phyloP scores from a whole-genome alignment of 2,888 invertebrate genomes.

The Dryocosmus kuriphilus region DNA sequence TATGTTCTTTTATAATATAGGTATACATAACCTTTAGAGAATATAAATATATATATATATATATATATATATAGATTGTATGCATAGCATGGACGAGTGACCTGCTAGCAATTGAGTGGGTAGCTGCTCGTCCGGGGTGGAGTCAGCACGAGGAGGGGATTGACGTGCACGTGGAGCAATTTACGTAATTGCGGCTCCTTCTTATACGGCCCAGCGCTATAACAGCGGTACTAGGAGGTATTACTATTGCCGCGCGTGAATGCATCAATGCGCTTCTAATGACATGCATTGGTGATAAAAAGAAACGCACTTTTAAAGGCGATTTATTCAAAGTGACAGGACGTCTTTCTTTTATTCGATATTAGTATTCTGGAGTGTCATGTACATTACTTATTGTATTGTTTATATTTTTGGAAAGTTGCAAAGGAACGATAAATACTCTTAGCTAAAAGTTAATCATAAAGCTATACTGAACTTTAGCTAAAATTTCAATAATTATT shows the following conservation, averaged over 20 bases:
- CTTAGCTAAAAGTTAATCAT: no score
- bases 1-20: neutral
- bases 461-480: no score
- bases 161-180: conserved; percentile 49
- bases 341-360: neutral
- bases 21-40: neutral
- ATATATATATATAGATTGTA: conserved; percentile 20
- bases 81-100: conserved; percentile 37
- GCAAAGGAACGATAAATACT: no score
- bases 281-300: neutral
- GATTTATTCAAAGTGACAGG: neutral
- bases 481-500: no score
- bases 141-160: conserved; percentile 46
- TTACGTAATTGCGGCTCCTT: conserved; percentile 51
- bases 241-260: conserved; percentile 20
- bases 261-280: conserved; percentile 26
- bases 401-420: no score
- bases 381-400: no score
- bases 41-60: no score
- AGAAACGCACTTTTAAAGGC: neutral
- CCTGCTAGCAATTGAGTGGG: conserved; percentile 34
- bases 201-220: conserved; percentile 6
- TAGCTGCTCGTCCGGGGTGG: conserved; percentile 29
- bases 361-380: no score
- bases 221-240: neutral